Evolutionary conservation across 2,113 vertebrate genomes (phyloP), one percentile per base, ranked within the genome.

Genomic region (Anoplopoma fimbria): DNA sequence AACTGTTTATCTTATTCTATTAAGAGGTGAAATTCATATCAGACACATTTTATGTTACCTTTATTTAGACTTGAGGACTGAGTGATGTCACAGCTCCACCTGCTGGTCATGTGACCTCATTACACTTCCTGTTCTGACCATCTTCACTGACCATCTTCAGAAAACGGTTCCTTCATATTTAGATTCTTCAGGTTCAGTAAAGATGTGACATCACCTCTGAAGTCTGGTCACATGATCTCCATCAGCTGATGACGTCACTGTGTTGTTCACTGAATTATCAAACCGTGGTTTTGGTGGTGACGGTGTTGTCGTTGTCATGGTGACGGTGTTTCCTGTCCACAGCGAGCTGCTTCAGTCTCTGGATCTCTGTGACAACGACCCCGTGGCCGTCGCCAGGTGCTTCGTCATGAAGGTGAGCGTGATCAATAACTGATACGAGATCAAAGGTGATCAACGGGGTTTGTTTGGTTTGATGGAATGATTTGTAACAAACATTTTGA

Each of bases 311-410:
- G 69, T 79, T 14, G 13, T 33, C 70, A 71, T 36, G 25, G 53
- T 84, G 6, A 77, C n/a, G n/a, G n/a, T 0, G 58, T 58, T 45
- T 81, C 51, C 14, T 27, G 45, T 85, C 60, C 51, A 3, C 85
- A 99, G 98, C 86, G 97, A 97, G 85, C 95, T 99, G 25, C 95
- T 99, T 69, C 96, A 97, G 89, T 96, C 95, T 81, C 91, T 99
- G 58, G 97, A 99, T 79, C 94, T 94, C 93, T 99, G 98, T 1
- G 94, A 96, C 72, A 94, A 91, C 17, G 94, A 99, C 87, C 97
- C 98, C 0, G 98, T 98, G 42, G 97, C 96, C 0, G 94, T 99
- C 47, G 97, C 97, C 4, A 88, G 94, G 69, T 99, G 97, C 94
- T 99, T 99, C 3, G 97, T 99, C 60, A 91, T 96, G 64, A 96